Base-by-base conservation (phyloP, 2,797 vertebrate species). In the Gymnocypris eckloni region DNA sequence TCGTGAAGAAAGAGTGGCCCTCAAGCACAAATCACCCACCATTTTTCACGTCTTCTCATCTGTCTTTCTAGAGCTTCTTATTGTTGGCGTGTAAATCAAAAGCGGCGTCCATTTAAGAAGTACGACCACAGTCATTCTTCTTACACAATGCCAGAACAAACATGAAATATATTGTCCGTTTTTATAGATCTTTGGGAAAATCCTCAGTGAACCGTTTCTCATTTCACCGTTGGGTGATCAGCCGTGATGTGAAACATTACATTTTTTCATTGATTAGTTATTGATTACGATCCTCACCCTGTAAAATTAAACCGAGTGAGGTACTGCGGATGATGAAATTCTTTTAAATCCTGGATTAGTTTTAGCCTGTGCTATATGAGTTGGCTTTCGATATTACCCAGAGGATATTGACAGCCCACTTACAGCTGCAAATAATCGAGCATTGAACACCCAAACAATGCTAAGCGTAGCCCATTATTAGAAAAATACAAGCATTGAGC, bases 201-300 rank as follows among this genome's bases (percentile, higher is more conserved):
- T 75, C 66, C 15, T 61, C 75, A 79, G 84, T 39, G 22, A 64
- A 66, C 54, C 10, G n/a, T 50, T 64, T 78, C 78, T 86, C 78
- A 81, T 86, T 86, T 86, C 84, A 81, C 78, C 6, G 78, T 86
- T 73, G 84, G 78, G 20, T 81, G 84, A 86, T 71, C 84, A 39
- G 54, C n/a, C 22, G 78, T 64, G 56, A 80, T 22, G 78, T 81
- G 84, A 81, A 86, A 86, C 78, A 75, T 80, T 75, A 75, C 43
- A 81, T 48, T 81, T 66, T 80, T 73, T 86, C 54, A 86, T 86
- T 81, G 84, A 86, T 86, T 86, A 33, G 13, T 64, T 81, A 86
- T 86, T 86, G 84, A 86, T 80, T 86, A 73, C 28, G 11, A 73
- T 52, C 43, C 56, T 39, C 15, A 1, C 54, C 69, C 78, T 73